Evolutionary conservation across 2,113 vertebrate species (phyloP).

Genomic region (Lophotis ruficrista): DNA sequence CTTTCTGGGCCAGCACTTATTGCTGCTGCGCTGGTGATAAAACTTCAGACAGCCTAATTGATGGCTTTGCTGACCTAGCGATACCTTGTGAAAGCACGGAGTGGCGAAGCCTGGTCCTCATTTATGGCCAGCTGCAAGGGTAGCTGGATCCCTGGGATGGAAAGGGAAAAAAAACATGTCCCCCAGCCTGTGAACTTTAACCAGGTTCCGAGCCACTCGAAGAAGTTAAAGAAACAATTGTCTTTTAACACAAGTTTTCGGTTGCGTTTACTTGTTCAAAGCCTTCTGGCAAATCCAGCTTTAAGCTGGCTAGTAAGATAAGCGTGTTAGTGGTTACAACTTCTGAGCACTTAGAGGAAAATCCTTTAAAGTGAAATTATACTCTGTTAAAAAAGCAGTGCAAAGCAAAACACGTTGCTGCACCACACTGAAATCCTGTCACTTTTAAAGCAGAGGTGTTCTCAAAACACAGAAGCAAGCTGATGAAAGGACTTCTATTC

Average conservation of each 20-base stretch:
- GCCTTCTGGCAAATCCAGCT: conserved; percentile 38
- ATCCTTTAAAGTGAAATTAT: conserved; percentile 43
- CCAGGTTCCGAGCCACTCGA: conserved; percentile 68
- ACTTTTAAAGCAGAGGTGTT: conserved; percentile 14
- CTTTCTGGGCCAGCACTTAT: conserved; percentile 93
- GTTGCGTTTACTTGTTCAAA: conserved; percentile 11
- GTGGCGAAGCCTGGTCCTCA: conserved; percentile 93
- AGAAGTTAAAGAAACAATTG: conserved; percentile 58
- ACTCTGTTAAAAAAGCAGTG: neutral
- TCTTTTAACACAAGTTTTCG: conserved; percentile 40
- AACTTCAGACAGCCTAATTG: conserved; percentile 99
- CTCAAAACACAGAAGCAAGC: conserved; percentile 21
- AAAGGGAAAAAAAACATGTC: conserved; percentile 46
- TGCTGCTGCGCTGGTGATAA: conserved; percentile 96
- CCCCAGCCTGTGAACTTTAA: conserved; percentile 78
- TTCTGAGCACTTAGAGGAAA: conserved; percentile 34
- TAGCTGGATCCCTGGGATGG: conserved; percentile 81
- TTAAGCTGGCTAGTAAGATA: neutral
- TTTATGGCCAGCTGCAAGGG: conserved; percentile 96
- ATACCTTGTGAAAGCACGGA: conserved; percentile 95
- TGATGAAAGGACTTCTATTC: conserved; percentile 67
- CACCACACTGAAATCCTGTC: neutral
- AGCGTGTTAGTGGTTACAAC: neutral
- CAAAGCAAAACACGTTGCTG: neutral
- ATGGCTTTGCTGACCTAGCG: conserved; percentile 99